Evolutionary conservation across 2,888 invertebrate species (phyloP).

Genomic region (Physocephala rufipes): DNA sequence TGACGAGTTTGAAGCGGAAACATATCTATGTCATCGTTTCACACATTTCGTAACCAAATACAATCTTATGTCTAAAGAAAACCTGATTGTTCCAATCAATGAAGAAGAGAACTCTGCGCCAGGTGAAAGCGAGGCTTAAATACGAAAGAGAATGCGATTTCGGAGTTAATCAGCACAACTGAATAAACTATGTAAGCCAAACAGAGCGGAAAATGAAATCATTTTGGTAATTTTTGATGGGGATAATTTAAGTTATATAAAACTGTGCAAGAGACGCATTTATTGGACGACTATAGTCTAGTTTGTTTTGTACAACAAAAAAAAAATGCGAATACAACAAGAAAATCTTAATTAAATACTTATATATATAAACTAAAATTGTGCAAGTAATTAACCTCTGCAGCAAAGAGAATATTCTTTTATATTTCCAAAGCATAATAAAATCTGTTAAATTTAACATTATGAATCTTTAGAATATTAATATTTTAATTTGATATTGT

Average conservation of each 20-base stretch:
- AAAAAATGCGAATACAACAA: too few species aligned
- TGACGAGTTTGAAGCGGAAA: conserved; percentile 97
- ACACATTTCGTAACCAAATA: conserved; percentile 98
- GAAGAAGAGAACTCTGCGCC: conserved; percentile 74
- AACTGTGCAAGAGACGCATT: conserved; percentile 7
- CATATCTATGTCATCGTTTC: conserved; percentile 93
- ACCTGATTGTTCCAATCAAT: conserved; percentile 96
- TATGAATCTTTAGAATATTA: too few species aligned
- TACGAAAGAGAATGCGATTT: not conserved
- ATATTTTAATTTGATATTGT: too few species aligned
- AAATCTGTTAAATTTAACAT: too few species aligned
- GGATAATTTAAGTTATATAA: conserved; percentile 24
- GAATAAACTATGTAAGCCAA: conserved; percentile 14
- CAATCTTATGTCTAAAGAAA: conserved; percentile 97
- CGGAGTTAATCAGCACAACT: conserved; percentile 11
- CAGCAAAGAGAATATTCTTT: too few species aligned
- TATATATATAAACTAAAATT: too few species aligned
- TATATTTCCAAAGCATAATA: too few species aligned
- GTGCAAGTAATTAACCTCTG: too few species aligned
- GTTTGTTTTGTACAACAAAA: too few species aligned
- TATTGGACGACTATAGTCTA: too few species aligned
- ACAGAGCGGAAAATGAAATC: conserved; percentile 15
- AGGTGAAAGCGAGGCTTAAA: conserved; percentile 69
- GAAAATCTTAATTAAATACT: too few species aligned
- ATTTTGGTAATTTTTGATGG: conserved; percentile 26